Percentiles rank a stretch among this genome's conserved stretches.
Evolutionary conservation across 2,797 vertebrate species (phyloP).

Genomic region (Apogon talboti): DNA sequence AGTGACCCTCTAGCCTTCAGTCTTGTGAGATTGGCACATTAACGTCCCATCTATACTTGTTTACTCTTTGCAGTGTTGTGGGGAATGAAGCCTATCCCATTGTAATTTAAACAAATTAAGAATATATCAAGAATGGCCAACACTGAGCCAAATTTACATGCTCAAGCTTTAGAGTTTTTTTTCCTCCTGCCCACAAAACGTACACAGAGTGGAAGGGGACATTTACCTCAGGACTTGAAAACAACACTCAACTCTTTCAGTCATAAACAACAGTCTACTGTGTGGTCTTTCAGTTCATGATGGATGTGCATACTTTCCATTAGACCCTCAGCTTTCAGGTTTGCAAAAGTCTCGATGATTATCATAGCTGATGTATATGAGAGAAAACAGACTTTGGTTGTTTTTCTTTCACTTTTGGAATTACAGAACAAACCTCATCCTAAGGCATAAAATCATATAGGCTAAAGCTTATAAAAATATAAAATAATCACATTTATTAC

Average conservation of each 20-base stretch:
- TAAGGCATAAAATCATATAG: not conserved
- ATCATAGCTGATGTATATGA: constrained; percentile 29
- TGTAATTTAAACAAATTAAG: too few species aligned
- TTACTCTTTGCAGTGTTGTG: not conserved
- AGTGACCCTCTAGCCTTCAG: not conserved
- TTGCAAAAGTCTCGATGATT: constrained; percentile 19
- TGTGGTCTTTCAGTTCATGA: constrained; percentile 47
- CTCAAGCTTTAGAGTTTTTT: not conserved
- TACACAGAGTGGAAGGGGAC: not conserved
- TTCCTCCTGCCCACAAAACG: constrained; percentile 7
- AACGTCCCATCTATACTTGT: not conserved
- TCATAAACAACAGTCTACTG: constrained; percentile 15
- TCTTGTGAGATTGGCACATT: not conserved
- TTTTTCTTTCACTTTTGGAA: not conserved
- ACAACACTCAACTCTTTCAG: constrained; percentile 33
- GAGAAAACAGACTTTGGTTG: constrained; percentile 42
- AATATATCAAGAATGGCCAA: not conserved
- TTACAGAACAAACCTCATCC: not conserved
- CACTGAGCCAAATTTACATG: constrained; percentile 3
- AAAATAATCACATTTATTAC: too few species aligned
- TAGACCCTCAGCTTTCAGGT: constrained; percentile 25
- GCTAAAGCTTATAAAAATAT: too few species aligned
- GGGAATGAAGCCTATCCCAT: not conserved
- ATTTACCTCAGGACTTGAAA: constrained; percentile 1
- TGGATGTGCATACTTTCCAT: constrained; percentile 45